phyloP scores from a whole-genome alignment of 2,888 invertebrate genomes.

The Crocallis elinguaria region DNA sequence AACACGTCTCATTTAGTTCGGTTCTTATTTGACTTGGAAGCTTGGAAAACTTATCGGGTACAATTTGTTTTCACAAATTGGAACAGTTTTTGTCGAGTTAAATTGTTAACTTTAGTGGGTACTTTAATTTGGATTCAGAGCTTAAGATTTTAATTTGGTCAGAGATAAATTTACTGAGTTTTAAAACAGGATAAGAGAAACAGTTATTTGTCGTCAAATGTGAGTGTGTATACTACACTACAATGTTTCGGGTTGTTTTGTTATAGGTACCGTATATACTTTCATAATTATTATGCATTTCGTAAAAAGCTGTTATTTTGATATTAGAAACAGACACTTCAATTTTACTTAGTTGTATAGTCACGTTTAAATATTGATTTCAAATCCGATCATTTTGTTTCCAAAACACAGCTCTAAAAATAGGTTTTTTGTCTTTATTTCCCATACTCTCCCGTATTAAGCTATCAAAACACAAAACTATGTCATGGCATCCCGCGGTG shows the following conservation, averaged over 20 bases:
- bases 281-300: too few species aligned
- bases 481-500: constrained; percentile 19
- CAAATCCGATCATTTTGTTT: not conserved
- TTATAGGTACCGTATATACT: too few species aligned
- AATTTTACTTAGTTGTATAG: too few species aligned
- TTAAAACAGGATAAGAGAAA: too few species aligned
- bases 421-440: too few species aligned
- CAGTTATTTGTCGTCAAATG: too few species aligned
- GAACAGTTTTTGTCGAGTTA: constrained; percentile 13
- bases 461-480: constrained; percentile 18
- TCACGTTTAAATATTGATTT: not conserved
- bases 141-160: not conserved
- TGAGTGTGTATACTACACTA: too few species aligned
- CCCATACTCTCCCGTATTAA: constrained; percentile 15
- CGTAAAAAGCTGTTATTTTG: too few species aligned
- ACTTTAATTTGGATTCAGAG: not conserved
- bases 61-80: constrained; percentile 17
- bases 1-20: constrained; percentile 34
- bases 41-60: constrained; percentile 3
- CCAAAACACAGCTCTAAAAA: not conserved
- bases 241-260: too few species aligned
- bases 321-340: too few species aligned
- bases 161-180: too few species aligned
- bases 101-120: constrained; percentile 4
- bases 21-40: constrained; percentile 23